These are phyloP conservation scores for Urechis unicinctus DNA, from an alignment of 2,888 invertebrate species.

Conservation along the genomic window DNA sequence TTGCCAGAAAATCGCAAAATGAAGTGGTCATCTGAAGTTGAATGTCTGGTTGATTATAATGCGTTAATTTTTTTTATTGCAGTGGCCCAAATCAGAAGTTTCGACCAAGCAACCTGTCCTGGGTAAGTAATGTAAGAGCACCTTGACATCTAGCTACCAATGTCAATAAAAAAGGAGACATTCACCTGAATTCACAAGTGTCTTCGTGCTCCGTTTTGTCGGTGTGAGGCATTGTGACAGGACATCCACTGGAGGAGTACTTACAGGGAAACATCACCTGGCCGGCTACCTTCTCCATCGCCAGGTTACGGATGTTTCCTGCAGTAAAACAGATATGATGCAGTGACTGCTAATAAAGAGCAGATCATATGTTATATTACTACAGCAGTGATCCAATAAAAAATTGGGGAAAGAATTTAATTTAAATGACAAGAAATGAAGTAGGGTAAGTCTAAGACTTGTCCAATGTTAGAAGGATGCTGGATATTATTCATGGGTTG, in stretches of 20 bases:
- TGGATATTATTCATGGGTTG: too few species aligned
- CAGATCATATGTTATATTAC: background rate
- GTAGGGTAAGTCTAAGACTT: too few species aligned
- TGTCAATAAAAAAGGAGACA: background rate
- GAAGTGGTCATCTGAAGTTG: too few species aligned
- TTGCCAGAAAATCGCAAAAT: too few species aligned
- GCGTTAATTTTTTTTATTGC: too few species aligned
- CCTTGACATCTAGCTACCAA: background rate
- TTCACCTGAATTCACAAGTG: slow-evolving; percentile 78
- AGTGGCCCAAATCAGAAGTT: too few species aligned
- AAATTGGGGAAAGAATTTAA: background rate
- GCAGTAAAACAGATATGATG: slow-evolving; percentile 21
- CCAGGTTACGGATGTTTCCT: slow-evolving; percentile 94
- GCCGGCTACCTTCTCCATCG: slow-evolving; percentile 98
- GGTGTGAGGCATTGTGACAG: slow-evolving; percentile 84
- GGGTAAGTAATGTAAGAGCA: background rate
- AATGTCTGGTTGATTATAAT: too few species aligned
- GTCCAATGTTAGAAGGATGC: too few species aligned
- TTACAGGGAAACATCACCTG: slow-evolving; percentile 99
- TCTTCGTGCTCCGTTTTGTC: slow-evolving; percentile 99
- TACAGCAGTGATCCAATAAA: background rate
- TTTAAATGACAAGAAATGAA: too few species aligned
- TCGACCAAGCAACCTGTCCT: too few species aligned
- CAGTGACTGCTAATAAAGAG: background rate
- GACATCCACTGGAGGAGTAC: slow-evolving; percentile 92